A percentile compares a stretch with the other conserved stretches of the same genome.
phyloP scores from a whole-genome alignment of 2,888 invertebrate genomes.

The Acleris emargana region DNA sequence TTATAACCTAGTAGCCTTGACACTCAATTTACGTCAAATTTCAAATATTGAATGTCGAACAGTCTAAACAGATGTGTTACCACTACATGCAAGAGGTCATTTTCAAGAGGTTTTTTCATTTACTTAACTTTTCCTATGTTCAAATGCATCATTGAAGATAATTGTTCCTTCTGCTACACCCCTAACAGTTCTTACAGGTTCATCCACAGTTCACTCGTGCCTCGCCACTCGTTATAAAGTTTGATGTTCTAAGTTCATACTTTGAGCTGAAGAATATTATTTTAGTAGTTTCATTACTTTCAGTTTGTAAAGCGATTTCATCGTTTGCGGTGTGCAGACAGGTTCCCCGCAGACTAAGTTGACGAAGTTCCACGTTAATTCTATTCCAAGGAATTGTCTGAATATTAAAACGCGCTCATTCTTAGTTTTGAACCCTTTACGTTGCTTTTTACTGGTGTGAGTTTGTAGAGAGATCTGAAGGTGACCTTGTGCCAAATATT shows the following conservation, averaged over 20 bases:
- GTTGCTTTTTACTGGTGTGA: conserved; percentile 30
- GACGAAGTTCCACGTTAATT: conserved; percentile 33
- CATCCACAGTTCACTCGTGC: conserved; percentile 55
- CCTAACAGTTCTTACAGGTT: conserved; percentile 41
- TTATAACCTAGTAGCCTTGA: too few relatives aligned
- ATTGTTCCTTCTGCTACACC: conserved; percentile 21
- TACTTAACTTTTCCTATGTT: not conserved
- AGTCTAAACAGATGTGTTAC: too few relatives aligned
- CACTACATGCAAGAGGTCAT: too few relatives aligned
- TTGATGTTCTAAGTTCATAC: conserved; percentile 63
- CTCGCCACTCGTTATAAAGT: conserved; percentile 68
- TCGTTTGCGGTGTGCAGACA: conserved; percentile 44
- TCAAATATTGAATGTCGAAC: too few relatives aligned
- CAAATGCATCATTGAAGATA: not conserved
- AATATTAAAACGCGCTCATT: conserved; percentile 28
- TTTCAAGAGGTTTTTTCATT: too few relatives aligned
- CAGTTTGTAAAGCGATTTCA: conserved; percentile 53
- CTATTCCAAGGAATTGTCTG: conserved; percentile 33
- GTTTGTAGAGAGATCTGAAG: conserved; percentile 11
- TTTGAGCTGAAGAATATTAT: conserved; percentile 65
- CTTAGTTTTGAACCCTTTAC: conserved; percentile 22
- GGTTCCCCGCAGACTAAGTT: conserved; percentile 33
- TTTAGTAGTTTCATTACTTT: conserved; percentile 58
- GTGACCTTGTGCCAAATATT: not conserved
- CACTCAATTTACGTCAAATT: too few relatives aligned